Percentiles rank a stretch among this genome's conserved stretches.
Conservation (phyloP, 2,113 vertebrate genomes). For the Paracanthobrama guichenoti region DNA sequence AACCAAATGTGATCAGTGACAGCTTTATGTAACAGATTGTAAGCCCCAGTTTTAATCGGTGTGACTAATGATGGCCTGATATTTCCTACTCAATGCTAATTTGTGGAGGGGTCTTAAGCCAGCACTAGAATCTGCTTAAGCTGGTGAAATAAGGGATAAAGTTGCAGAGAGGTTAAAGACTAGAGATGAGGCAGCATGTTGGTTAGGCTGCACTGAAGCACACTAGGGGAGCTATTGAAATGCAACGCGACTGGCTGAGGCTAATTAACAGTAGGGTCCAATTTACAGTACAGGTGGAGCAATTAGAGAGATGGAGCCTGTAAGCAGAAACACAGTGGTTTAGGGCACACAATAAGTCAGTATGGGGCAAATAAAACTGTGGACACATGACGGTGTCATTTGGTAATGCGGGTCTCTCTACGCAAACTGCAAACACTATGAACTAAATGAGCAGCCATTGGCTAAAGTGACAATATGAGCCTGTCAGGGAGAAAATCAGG, state of each 20-base stretch:
- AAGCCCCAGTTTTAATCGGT: neutral
- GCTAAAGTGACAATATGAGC: neutral
- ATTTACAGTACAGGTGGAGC: conserved; percentile 71
- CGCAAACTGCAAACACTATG: neutral
- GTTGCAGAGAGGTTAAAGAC: conserved; percentile 61
- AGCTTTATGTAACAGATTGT: conserved; percentile 9
- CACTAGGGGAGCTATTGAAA: conserved; percentile 61
- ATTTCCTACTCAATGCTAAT: conserved; percentile 34
- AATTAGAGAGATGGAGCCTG: conserved; percentile 70
- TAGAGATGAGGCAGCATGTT: conserved; percentile 43
- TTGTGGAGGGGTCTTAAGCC: conserved; percentile 36
- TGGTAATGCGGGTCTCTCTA: conserved; percentile 14
- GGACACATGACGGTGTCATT: conserved; percentile 14
- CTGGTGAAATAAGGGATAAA: conserved; percentile 44
- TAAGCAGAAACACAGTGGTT: conserved; percentile 60
- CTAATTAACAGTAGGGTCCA: conserved; percentile 70
- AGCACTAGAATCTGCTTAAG: conserved; percentile 48
- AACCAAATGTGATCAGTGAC: neutral
- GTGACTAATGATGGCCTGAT: conserved; percentile 35
- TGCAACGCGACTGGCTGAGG: conserved; percentile 48
- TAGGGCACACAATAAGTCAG: conserved; percentile 55
- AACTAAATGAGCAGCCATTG: conserved; percentile 12
- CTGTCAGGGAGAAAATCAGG: neutral
- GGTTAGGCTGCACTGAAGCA: conserved; percentile 50
- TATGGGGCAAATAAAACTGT: conserved; percentile 46